Conservation (phyloP, 2,888 invertebrate species). For the Maniola hyperantus region DNA sequence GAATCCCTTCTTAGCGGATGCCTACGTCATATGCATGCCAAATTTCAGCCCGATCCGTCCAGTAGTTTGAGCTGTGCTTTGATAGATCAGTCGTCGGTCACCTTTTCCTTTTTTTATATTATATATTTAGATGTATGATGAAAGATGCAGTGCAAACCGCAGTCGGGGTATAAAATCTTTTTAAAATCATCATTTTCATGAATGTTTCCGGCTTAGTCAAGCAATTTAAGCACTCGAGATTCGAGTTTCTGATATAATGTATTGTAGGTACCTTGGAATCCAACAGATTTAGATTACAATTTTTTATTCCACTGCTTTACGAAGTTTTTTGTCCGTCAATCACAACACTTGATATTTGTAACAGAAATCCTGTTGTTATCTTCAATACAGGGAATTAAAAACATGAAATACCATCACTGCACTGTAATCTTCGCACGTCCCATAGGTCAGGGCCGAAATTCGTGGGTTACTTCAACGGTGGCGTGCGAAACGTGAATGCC, state of each 20-base stretch:
- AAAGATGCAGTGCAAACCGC: no score
- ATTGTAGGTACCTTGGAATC: not conserved
- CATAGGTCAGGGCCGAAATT: constrained; percentile 14
- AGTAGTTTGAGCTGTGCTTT: no score
- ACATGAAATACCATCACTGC: constrained; percentile 7
- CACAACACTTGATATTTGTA: constrained; percentile 1
- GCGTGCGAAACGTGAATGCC: constrained; percentile 1
- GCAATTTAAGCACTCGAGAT: not conserved
- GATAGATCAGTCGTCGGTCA: no score
- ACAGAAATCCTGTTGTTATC: constrained; percentile 18
- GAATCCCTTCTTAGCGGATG: no score
- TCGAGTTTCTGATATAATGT: not conserved
- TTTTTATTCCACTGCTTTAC: not conserved
- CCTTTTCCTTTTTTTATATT: no score
- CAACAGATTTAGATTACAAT: not conserved
- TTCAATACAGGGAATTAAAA: constrained; percentile 2
- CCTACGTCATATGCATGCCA: no score
- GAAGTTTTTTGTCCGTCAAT: constrained; percentile 6
- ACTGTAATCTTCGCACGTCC: not conserved
- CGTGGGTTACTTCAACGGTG: not conserved
- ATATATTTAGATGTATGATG: no score
- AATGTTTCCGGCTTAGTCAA: no score
- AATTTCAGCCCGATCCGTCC: no score
- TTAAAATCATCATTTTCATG: no score
- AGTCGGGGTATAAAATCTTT: no score